These are phyloP conservation scores for Chaetops frenatus DNA, from an alignment of 2,113 vertebrate genomes.

Conservation along the genomic window DNA sequence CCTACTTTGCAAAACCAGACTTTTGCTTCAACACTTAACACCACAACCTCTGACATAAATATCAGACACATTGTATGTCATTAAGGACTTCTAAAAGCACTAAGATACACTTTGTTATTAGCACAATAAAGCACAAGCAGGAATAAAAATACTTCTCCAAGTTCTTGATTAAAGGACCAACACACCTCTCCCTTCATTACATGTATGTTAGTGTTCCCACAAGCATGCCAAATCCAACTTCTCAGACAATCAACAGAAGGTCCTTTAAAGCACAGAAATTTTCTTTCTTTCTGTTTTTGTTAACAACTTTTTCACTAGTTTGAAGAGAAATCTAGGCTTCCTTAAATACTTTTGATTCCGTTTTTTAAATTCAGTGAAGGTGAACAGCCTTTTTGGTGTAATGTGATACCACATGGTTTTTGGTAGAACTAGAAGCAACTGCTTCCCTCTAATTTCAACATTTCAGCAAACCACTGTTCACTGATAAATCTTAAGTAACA, in stretches of 20 bases:
- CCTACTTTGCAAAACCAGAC: background rate
- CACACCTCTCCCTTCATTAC: background rate
- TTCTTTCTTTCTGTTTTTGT: background rate
- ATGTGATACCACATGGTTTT: background rate
- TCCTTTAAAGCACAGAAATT: background rate
- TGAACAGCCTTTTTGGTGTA: background rate
- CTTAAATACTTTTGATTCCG: background rate
- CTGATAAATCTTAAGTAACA: background rate
- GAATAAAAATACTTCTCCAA: background rate
- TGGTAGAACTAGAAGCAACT: background rate
- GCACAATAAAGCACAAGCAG: background rate
- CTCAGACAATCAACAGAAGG: background rate
- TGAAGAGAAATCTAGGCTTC: background rate
- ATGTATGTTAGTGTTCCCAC: background rate
- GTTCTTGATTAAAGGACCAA: background rate
- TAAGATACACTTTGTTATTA: background rate
- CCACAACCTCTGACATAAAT: background rate
- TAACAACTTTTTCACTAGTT: background rate
- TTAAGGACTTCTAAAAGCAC: background rate
- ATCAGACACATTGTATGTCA: background rate
- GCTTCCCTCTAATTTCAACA: background rate
- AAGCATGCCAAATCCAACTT: background rate
- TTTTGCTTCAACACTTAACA: background rate
- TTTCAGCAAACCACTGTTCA: background rate
- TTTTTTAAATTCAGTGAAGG: background rate